Percentiles rank a stretch among this genome's conserved stretches.
Evolutionary conservation across 2,888 invertebrate species (phyloP).

Genomic region (Corbicula japonica): DNA sequence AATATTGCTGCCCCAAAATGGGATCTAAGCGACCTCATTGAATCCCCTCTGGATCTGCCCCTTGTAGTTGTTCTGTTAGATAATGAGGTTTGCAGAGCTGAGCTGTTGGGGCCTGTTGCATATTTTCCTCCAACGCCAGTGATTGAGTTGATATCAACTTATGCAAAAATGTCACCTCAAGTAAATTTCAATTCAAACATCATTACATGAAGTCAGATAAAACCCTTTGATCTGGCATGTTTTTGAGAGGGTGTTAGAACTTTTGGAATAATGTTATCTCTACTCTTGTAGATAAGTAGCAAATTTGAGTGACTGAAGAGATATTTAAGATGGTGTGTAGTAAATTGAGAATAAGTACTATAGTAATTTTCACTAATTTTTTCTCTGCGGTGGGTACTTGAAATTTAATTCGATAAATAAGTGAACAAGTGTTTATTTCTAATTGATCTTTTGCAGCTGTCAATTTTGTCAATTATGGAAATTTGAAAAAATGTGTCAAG

Average conservation of each 20-base stretch:
- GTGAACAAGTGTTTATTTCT: too few relatives aligned
- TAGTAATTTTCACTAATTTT: too few relatives aligned
- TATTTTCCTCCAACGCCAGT: too few relatives aligned
- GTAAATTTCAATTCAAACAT: constrained; percentile 13
- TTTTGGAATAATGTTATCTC: constrained; percentile 36
- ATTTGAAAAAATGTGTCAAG: not conserved
- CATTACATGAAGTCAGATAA: constrained; percentile 26
- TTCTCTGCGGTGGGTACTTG: not conserved
- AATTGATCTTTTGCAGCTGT: too few relatives aligned
- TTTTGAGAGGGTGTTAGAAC: constrained; percentile 26
- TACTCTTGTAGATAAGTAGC: constrained; percentile 10
- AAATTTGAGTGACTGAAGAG: constrained; percentile 5
- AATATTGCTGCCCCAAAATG: too few relatives aligned
- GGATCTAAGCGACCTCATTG: too few relatives aligned
- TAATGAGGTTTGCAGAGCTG: too few relatives aligned
- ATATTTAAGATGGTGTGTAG: constrained; percentile 15
- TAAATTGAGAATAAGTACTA: not conserved
- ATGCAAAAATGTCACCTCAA: constrained; percentile 13
- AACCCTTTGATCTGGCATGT: constrained; percentile 8
- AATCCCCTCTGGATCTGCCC: too few relatives aligned
- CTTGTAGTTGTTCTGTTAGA: too few relatives aligned
- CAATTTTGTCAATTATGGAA: not conserved
- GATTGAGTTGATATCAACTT: too few relatives aligned
- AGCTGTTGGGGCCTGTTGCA: too few relatives aligned
- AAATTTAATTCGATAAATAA: constrained; percentile 8